phyloP scores from a whole-genome alignment of 2,113 vertebrate species.

The Entelurus aequoreus region DNA sequence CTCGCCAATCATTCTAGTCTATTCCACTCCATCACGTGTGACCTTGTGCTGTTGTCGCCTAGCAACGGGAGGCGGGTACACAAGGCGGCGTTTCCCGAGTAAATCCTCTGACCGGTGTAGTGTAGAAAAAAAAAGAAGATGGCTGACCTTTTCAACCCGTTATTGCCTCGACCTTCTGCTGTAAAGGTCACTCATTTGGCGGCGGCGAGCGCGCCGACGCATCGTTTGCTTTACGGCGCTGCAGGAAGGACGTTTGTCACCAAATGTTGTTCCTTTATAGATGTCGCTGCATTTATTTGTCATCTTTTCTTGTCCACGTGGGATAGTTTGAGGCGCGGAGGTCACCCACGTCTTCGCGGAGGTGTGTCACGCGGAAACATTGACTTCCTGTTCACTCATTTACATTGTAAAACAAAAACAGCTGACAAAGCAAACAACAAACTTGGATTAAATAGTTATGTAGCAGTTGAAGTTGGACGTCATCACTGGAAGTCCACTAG shows the following conservation, averaged over 20 bases:
- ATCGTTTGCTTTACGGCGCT: background rate
- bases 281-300: background rate
- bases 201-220: background rate
- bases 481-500: too few relatives aligned
- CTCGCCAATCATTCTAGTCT: background rate
- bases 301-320: background rate
- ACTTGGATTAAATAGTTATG: too few relatives aligned
- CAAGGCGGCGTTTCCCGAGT: too few relatives aligned
- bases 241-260: background rate
- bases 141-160: slow-evolving; percentile 39
- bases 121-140: too few relatives aligned
- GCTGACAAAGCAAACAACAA: too few relatives aligned
- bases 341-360: too few relatives aligned
- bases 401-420: too few relatives aligned
- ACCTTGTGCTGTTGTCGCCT: background rate
- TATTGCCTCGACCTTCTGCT: slow-evolving; percentile 36
- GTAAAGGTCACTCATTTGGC: slow-evolving; percentile 29
- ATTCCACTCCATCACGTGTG: background rate
- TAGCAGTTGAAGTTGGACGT: too few relatives aligned
- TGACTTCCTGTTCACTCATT: too few relatives aligned
- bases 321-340: too few relatives aligned
- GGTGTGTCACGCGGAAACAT: too few relatives aligned
- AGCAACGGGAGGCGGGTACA: too few relatives aligned
- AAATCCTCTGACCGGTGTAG: background rate
- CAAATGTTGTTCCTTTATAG: background rate